phyloP scores from a whole-genome alignment of 1,140 invertebrate genomes.

The Popillia japonica region DNA sequence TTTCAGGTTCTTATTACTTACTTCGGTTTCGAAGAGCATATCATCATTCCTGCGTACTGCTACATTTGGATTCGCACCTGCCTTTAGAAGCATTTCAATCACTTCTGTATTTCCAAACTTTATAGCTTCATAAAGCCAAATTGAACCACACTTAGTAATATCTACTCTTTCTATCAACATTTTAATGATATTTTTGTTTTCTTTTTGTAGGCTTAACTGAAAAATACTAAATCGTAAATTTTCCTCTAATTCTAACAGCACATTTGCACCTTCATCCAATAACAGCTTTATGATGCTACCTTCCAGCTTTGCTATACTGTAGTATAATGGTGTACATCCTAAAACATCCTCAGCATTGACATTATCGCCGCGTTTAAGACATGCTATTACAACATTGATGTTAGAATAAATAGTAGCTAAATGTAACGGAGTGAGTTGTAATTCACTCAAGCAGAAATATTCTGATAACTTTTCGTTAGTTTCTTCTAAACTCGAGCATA shows the following conservation, averaged over 20 bases:
- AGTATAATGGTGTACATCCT: no score
- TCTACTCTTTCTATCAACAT: no score
- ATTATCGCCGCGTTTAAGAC: no score
- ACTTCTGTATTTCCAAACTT: not conserved
- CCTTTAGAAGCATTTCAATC: not conserved
- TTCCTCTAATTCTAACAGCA: not conserved
- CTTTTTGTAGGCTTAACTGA: not conserved
- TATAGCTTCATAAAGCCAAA: not conserved
- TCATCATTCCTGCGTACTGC: not conserved
- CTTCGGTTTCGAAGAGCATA: not conserved
- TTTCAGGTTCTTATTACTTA: not conserved
- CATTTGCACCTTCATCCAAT: not conserved
- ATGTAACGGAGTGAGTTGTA: no score
- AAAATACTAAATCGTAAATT: not conserved
- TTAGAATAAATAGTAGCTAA: no score
- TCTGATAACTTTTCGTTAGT: no score
- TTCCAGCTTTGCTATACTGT: no score
- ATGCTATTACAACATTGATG: no score
- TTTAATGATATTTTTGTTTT: no score
- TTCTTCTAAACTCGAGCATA: no score
- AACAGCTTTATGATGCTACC: not conserved
- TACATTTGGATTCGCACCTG: not conserved
- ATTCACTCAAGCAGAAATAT: no score
- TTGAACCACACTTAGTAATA: not conserved
- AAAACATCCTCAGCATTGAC: no score